These are phyloP conservation scores for Hippocampus mohnikei DNA, from an alignment of 2,113 vertebrate genomes.

Conservation along the genomic window DNA sequence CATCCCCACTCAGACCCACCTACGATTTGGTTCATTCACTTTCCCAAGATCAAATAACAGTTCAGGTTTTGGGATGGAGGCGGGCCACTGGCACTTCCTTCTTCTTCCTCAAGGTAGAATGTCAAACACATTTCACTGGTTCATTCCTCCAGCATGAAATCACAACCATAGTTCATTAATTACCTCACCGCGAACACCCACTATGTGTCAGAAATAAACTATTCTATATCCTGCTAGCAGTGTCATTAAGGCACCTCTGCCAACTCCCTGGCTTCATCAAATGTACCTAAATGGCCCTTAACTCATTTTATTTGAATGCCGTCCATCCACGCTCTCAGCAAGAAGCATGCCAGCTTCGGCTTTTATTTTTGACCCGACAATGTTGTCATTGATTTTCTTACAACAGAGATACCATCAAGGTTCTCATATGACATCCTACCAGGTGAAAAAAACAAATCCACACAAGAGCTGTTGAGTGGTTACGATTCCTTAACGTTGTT, in stretches of 20 bases:
- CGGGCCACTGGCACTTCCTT: conserved; percentile 10
- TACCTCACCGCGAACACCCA: background rate
- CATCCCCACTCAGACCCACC: conserved; percentile 12
- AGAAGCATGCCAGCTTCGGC: too few relatives aligned
- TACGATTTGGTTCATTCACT: conserved; percentile 47
- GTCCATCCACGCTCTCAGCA: too few relatives aligned
- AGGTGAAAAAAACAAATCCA: too few relatives aligned
- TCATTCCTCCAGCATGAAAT: background rate
- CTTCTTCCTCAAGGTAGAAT: conserved; percentile 11
- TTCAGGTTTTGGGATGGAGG: conserved; percentile 48
- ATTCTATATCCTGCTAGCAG: background rate
- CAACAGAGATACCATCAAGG: too few relatives aligned
- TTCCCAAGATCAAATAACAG: conserved; percentile 69
- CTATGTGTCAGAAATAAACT: background rate
- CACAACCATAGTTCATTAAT: background rate
- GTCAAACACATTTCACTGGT: background rate
- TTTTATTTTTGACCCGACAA: too few relatives aligned
- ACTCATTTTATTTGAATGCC: too few relatives aligned
- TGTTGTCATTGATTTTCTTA: too few relatives aligned
- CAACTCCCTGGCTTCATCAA: too few relatives aligned
- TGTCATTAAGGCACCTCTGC: too few relatives aligned
- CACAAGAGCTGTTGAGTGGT: background rate
- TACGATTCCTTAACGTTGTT: background rate
- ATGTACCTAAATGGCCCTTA: too few relatives aligned
- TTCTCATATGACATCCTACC: too few relatives aligned